Evolutionary conservation across 1,140 invertebrate species (phyloP), one percentile per base, ranked within the genome.

Genomic region (Hypothenemus hampei): DNA sequence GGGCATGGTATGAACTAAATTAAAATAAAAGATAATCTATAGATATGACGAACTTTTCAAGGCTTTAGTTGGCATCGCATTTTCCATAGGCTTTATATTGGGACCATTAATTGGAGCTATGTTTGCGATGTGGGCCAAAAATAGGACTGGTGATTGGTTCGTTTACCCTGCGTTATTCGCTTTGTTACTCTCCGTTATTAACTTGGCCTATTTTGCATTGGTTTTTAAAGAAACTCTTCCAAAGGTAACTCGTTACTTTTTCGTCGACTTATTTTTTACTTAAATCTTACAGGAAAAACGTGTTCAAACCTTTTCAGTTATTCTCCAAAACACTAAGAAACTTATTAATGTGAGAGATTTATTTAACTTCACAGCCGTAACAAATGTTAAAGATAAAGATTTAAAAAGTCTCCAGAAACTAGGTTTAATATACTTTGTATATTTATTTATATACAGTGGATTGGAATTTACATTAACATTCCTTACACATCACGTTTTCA

Each of bases 381-480:
- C 78, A 65, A 78, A 79, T 62, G 65, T 84, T 5, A 69, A 76
- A 2, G 49, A 61, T 50, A 70, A 74, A 45, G 85, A 90, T 69
- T 73, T 79, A 33, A 69, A 73, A 54, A 75, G 81, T 52, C 73
- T 98, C 40, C 80, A 81, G 62, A 78, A 76, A 31, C 75, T 97
- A 49, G 95, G 95, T 44, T 61, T 79, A 23, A 83, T 93, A 16
- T 98, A 98, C 73, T 98, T 99, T 70, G 69, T 96, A 1, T 99
- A 97, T 73, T 76, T 99, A 31, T 96, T 99, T 67, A 77, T 98
- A 18, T 99, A 97, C 69, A 97, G 95, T 48, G 96, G 95, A 1
- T 75, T 99, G 24, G 97, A 99, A 73, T 99, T 98, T 69, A 98
- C 96, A 1, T 75, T 99, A 21, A 97, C 94, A 29, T 99, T 99